Percentiles rank a stretch among this genome's conserved stretches.
These are phyloP conservation scores for Paracyclopina nana DNA, from an alignment of 1,140 invertebrate genomes.

Conservation along the genomic window DNA sequence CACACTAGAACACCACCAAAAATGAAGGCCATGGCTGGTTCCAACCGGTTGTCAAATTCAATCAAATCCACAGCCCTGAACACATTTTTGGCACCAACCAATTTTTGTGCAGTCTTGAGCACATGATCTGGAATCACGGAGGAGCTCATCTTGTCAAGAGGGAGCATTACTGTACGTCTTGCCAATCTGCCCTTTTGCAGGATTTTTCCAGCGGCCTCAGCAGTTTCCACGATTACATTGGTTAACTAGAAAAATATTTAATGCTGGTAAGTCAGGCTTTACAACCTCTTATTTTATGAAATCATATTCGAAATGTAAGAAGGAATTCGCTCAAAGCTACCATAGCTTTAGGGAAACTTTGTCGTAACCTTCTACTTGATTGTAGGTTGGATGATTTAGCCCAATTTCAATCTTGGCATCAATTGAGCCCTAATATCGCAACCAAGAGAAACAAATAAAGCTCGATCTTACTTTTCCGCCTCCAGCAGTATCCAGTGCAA, in stretches of 20 bases:
- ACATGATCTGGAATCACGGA: constrained; percentile 36
- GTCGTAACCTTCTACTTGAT: no score
- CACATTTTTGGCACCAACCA: constrained; percentile 62
- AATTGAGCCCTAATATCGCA: no score
- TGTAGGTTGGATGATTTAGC: no score
- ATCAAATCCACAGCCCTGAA: constrained; percentile 60
- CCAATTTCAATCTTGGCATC: no score
- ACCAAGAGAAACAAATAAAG: constrained; percentile 18
- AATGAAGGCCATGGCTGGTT: constrained; percentile 63
- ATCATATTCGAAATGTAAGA: no score
- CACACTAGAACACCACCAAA: constrained; percentile 75
- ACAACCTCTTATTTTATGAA: no score
- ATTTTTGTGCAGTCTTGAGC: constrained; percentile 43
- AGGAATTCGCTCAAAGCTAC: no score
- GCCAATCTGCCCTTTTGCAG: constrained; percentile 59
- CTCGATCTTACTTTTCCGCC: constrained; percentile 51
- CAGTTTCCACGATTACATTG: constrained; percentile 74
- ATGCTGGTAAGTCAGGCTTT: no score
- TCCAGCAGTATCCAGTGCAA: constrained; percentile 63
- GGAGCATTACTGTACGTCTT: constrained; percentile 56
- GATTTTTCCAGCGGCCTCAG: constrained; percentile 59
- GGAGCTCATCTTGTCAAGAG: constrained; percentile 70
- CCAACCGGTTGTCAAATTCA: constrained; percentile 43
- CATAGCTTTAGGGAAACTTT: no score
- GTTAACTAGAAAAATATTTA: constrained; percentile 42